Evolutionary conservation across 2,888 invertebrate genomes (phyloP).

Genomic region (Octodonta nipae): DNA sequence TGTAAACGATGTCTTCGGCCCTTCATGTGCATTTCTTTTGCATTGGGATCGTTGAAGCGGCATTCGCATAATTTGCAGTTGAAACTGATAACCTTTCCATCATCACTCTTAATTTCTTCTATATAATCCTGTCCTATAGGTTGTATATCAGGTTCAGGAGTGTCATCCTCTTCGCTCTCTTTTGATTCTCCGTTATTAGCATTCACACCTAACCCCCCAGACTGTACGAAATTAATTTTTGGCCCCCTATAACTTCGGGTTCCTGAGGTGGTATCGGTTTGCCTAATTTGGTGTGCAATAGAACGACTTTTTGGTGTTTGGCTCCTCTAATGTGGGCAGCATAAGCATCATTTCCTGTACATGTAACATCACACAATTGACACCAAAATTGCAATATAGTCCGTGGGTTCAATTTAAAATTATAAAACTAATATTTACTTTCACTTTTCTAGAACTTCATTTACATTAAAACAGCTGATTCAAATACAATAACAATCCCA

Average conservation of each 20-base stretch:
- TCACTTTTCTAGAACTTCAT: no score
- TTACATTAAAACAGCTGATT: no score
- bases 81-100: slow-evolving; percentile 80
- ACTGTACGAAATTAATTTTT: slow-evolving; percentile 75
- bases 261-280: slow-evolving; percentile 94
- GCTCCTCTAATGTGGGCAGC: slow-evolving; percentile 94
- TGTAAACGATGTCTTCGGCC: slow-evolving; percentile 91
- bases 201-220: slow-evolving; percentile 53
- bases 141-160: slow-evolving; percentile 67
- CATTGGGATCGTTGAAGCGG: slow-evolving; percentile 97
- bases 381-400: no score
- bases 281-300: slow-evolving; percentile 90
- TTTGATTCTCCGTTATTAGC: slow-evolving; percentile 32
- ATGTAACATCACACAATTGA: slow-evolving; percentile 95
- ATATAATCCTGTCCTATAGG: slow-evolving; percentile 94
- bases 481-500: no score
- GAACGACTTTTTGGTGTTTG: slow-evolving; percentile 95
- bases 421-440: no score
- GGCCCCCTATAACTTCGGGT: slow-evolving; percentile 70
- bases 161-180: slow-evolving; percentile 39
- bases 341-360: slow-evolving; percentile 92
- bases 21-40: slow-evolving; percentile 99
- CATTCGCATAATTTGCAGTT: slow-evolving; percentile 98
- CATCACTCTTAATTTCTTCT: slow-evolving; percentile 89
- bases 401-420: no score